A percentile compares a stretch with the other conserved stretches of the same genome.
These are phyloP conservation scores for Excalfactoria chinensis DNA, from an alignment of 2,113 vertebrate genomes.

Conservation along the genomic window DNA sequence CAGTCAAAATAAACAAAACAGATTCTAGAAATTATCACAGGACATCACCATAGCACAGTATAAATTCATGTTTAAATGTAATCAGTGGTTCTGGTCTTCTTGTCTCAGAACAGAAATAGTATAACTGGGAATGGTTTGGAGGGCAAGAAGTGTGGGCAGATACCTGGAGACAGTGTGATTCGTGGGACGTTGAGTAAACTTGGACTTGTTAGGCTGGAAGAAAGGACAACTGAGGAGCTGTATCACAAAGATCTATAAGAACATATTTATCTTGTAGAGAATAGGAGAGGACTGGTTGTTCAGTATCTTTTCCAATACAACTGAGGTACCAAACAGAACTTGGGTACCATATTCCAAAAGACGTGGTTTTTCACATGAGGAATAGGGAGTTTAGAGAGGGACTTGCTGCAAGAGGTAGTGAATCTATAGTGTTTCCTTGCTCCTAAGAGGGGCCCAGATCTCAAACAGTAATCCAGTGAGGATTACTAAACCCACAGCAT, in stretches of 20 bases:
- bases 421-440: neutral
- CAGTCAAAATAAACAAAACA: slow-evolving; percentile 25
- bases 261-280: neutral
- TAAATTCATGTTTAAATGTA: neutral
- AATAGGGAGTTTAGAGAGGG: neutral
- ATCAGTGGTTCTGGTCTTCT: neutral
- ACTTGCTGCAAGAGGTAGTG: neutral
- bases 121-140: neutral
- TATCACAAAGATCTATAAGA: neutral
- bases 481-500: neutral
- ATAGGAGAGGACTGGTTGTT: neutral
- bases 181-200: neutral
- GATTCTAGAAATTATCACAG: neutral
- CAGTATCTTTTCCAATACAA: neutral
- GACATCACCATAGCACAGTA: neutral
- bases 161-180: neutral
- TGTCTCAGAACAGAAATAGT: neutral
- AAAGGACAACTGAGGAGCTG: neutral
- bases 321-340: neutral
- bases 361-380: neutral
- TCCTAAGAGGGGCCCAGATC: neutral
- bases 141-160: neutral
- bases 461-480: neutral
- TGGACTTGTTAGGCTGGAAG: neutral
- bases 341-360: neutral